These are phyloP conservation scores for Sceloporus tristichus DNA, from an alignment of 2,113 vertebrate genomes.

Conservation along the genomic window DNA sequence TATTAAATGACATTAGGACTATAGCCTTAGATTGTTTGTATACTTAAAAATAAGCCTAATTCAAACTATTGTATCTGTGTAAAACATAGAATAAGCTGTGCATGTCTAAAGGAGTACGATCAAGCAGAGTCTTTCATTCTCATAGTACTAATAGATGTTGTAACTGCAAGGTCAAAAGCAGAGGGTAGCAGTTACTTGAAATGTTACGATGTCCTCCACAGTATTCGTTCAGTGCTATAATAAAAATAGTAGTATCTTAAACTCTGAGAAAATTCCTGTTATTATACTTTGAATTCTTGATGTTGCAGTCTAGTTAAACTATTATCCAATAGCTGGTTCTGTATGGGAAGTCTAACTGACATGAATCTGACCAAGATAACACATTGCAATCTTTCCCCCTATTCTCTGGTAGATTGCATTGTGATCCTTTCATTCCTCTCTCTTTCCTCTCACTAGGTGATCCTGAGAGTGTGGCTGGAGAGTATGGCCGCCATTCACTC, in stretches of 20 bases:
- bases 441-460: conserved; percentile 82
- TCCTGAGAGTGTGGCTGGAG: conserved; percentile 98
- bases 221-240: not conserved
- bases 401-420: not conserved
- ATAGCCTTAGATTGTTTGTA: not conserved
- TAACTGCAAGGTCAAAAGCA: not conserved
- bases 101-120: not conserved
- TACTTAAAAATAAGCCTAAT: not conserved
- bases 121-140: not conserved
- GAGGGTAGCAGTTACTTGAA: not conserved
- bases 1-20: not conserved
- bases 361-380: not conserved
- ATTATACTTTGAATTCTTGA: not conserved
- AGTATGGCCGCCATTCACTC: conserved; percentile 96
- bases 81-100: not conserved
- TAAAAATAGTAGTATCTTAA: not conserved
- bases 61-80: not conserved
- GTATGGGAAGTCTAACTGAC: not conserved
- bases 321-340: not conserved
- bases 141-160: not conserved
- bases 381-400: not conserved
- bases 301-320: not conserved
- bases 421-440: not conserved
- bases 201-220: not conserved
- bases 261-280: not conserved